phyloP scores from a whole-genome alignment of 1,140 invertebrate species.

The Diabrotica virgifera region DNA sequence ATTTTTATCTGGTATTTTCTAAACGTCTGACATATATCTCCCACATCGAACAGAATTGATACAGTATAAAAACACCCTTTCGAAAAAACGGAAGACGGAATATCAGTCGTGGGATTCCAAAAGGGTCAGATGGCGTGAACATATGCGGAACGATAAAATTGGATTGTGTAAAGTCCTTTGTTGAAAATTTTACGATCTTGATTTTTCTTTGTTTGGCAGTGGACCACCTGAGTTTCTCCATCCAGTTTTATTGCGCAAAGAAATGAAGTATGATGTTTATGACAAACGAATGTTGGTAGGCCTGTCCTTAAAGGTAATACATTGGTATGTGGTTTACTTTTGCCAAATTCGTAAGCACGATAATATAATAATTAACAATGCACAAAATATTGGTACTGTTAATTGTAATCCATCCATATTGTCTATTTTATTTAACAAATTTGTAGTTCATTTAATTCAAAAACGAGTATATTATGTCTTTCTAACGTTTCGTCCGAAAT shows the following conservation, averaged over 20 bases:
- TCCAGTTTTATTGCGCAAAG: not conserved
- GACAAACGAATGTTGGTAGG: not conserved
- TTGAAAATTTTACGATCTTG: constrained; percentile 14
- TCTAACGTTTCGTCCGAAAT: no score
- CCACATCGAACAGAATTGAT: not conserved
- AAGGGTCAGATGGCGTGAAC: constrained; percentile 9
- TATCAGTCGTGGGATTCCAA: not conserved
- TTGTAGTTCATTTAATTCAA: no score
- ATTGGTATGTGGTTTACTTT: no score
- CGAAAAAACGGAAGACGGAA: not conserved
- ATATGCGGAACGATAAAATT: constrained; percentile 14
- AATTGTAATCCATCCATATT: no score
- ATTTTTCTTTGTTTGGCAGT: constrained; percentile 15
- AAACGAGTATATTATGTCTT: no score
- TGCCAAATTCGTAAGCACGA: no score
- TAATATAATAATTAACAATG: no score
- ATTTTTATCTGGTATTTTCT: no score
- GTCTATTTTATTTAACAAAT: no score
- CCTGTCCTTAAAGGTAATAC: no score
- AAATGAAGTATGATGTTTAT: constrained; percentile 4
- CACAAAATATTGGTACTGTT: no score
- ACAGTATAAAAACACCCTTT: not conserved
- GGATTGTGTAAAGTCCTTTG: constrained; percentile 16
- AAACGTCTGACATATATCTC: no score
- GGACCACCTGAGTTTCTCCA: constrained; percentile 11